Evolutionary conservation across 2,113 vertebrate genomes (phyloP).

Genomic region (Spizaetus ornatus): DNA sequence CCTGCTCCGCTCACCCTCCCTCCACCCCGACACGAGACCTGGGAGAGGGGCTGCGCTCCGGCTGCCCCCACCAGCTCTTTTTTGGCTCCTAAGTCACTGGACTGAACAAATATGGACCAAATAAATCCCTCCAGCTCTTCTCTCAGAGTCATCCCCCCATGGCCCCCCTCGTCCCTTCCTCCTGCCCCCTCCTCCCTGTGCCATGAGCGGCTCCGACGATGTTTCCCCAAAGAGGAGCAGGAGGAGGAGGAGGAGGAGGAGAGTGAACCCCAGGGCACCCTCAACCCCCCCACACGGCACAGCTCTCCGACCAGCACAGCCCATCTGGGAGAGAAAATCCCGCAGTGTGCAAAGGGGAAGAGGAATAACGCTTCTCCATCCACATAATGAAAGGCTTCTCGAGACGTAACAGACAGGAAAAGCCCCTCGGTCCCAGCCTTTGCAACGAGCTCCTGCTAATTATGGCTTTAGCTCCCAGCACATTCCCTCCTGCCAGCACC

Average conservation of each 20-base stretch:
- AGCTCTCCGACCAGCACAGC: not conserved
- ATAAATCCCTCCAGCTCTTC: not conserved
- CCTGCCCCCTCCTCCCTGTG: not conserved
- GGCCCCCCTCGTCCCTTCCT: not conserved
- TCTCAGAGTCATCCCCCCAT: not conserved
- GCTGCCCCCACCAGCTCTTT: not conserved
- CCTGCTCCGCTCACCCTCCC: rapidly evolving
- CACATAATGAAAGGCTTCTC: not conserved
- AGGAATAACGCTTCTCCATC: not conserved
- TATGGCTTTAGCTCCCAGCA: not conserved
- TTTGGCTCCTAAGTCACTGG: not conserved
- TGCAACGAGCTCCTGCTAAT: not conserved
- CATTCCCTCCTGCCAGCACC: not conserved
- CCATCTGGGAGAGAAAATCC: not conserved
- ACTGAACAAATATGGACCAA: rapidly evolving
- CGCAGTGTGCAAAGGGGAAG: not conserved
- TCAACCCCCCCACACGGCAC: not conserved
- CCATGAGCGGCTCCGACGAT: not conserved
- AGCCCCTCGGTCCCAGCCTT: not conserved
- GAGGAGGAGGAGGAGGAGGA: not conserved
- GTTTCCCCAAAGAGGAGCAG: not conserved
- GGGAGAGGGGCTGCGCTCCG: not conserved
- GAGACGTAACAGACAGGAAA: not conserved
- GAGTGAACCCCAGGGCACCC: not conserved
- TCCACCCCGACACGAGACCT: rapidly evolving